Evolutionary conservation across 2,113 vertebrate genomes (phyloP).

Genomic region (Craseonycteris thonglongyai): DNA sequence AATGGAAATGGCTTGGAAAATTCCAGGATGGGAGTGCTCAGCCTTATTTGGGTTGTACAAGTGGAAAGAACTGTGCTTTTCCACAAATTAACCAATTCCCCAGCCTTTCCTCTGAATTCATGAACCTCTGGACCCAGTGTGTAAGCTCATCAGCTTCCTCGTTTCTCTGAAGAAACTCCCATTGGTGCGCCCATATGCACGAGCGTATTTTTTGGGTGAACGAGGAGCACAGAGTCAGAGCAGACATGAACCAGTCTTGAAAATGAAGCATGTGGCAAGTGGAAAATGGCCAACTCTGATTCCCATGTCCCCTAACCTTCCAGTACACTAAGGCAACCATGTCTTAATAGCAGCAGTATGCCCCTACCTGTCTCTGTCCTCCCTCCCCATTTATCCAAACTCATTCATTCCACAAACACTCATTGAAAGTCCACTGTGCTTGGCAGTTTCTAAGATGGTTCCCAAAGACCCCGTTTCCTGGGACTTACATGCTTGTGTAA

Average conservation of each 20-base stretch:
- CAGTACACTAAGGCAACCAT: background rate
- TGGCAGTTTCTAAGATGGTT: background rate
- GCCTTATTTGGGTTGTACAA: slow-evolving; percentile 51
- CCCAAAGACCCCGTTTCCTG: background rate
- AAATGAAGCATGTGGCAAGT: background rate
- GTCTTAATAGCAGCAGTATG: background rate
- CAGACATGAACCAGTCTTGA: background rate
- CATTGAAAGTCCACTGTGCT: background rate
- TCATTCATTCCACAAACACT: background rate
- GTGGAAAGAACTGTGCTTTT: slow-evolving; percentile 44
- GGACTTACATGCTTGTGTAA: background rate
- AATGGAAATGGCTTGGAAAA: slow-evolving; percentile 56
- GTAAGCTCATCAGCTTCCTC: background rate
- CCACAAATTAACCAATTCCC: slow-evolving; percentile 44
- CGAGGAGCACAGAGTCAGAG: background rate
- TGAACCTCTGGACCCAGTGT: background rate
- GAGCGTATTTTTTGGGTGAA: background rate
- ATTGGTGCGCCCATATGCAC: background rate
- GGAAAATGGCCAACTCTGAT: background rate
- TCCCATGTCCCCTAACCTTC: background rate
- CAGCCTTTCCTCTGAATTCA: slow-evolving; percentile 34
- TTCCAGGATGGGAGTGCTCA: slow-evolving; percentile 41
- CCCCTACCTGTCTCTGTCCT: background rate
- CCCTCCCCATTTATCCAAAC: background rate
- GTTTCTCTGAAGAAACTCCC: background rate